Base-by-base conservation (phyloP, 2,113 vertebrate genomes). In the Rhinoderma darwinii region DNA sequence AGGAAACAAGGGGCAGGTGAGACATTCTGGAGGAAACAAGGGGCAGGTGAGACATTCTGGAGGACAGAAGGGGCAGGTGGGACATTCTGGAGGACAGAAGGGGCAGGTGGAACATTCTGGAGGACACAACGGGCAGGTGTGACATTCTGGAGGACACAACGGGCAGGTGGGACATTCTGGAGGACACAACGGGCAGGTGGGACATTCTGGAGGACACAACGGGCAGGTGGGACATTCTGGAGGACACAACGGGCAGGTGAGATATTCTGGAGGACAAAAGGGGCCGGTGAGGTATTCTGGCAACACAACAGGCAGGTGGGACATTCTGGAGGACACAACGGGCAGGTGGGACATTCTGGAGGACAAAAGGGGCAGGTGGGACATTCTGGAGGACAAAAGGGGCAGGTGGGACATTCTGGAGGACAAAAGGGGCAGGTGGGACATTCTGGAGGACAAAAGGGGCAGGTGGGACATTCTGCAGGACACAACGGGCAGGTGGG, bases 161-260 rank as follows among this genome's bases (percentile, higher is more conserved):
- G 0, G 0, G 9, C 14, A 0, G n/a, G 14, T 10, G n/a, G n/a
- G 0, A 1, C 14, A 10, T 0, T 0, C 4, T 30, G 0, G 51
- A 37, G 1, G 15, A n/a, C n/a, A n/a, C 9, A 4, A 9, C n/a
- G 0, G 0, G 9, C 14, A 0, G n/a, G 14, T 10, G n/a, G n/a
- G 0, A 1, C 14, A 10, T 0, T 0, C 4, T 30, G 0, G 51
- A 37, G 1, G 15, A n/a, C n/a, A n/a, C 9, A 4, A 9, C n/a
- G 0, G 0, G 9, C 14, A 0, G n/a, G 14, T 10, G n/a, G n/a
- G 0, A 1, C 14, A 10, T 0, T 0, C 4, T 30, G 0, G 51
- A 37, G 1, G 15, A n/a, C n/a, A n/a, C 9, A 4, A 9, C n/a
- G 0, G 0, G 9, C 14, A 0, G n/a, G 14, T 10, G n/a, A 20